Evolutionary conservation across 2,888 invertebrate species (phyloP).

Genomic region (Leuctra nigra): DNA sequence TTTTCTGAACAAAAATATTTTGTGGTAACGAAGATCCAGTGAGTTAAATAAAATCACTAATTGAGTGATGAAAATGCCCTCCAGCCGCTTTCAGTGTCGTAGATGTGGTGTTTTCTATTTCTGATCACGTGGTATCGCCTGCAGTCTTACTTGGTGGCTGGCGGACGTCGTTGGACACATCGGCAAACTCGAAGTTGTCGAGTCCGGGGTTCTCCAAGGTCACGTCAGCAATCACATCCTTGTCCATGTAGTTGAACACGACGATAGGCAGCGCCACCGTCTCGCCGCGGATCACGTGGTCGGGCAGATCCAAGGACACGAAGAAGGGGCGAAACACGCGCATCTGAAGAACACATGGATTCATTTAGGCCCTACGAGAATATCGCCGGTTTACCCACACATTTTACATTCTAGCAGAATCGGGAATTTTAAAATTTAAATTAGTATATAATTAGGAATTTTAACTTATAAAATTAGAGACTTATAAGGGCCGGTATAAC

Average conservation of each 20-base stretch:
- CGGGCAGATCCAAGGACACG: conserved; percentile 79
- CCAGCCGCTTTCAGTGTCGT: no score
- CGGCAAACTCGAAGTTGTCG: conserved; percentile 74
- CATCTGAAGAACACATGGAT: conserved; percentile 40
- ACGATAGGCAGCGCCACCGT: conserved; percentile 80
- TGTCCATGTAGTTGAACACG: conserved; percentile 80
- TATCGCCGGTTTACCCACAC: neutral
- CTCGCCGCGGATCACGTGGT: conserved; percentile 84
- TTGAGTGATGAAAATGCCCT: no score
- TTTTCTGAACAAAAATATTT: no score
- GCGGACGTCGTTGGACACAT: conserved; percentile 67
- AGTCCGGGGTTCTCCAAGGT: conserved; percentile 70
- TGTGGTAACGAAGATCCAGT: no score
- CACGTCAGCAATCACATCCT: conserved; percentile 70
- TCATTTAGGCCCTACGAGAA: neutral
- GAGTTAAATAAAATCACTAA: no score
- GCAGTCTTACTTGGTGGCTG: conserved; percentile 63
- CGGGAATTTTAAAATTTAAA: neutral
- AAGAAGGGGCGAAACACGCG: conserved; percentile 80
- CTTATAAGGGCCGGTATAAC: no score
- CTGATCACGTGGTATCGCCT: no score
- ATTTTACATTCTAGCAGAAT: conserved; percentile 1
- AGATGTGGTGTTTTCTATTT: no score
- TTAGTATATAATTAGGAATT: no score
- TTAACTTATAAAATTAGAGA: no score